phyloP scores from a whole-genome alignment of 1,140 invertebrate genomes.

The Pseudoatta argentina region DNA sequence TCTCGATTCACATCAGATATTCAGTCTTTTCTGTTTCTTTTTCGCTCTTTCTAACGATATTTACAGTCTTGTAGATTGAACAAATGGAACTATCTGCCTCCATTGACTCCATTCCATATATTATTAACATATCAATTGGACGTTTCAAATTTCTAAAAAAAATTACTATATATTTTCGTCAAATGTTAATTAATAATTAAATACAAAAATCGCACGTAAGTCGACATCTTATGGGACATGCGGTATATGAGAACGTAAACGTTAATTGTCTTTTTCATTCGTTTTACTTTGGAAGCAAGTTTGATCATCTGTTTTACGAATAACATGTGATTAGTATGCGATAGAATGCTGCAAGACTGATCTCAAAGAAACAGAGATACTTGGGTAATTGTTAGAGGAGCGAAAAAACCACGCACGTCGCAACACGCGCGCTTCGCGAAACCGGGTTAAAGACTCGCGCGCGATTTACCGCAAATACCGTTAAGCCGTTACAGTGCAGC shows the following conservation, averaged over 20 bases:
- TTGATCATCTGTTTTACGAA: not conserved
- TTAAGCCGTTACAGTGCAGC: slow-evolving; percentile 54
- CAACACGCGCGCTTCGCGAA: slow-evolving; percentile 42
- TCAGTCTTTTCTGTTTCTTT: slow-evolving; percentile 9
- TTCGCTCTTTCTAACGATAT: slow-evolving; percentile 21
- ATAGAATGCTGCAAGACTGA: not conserved
- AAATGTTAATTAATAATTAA: not conserved
- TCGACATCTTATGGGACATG: not conserved
- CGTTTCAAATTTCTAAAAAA: not conserved
- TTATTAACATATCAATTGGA: not conserved
- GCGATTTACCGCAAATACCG: slow-evolving; percentile 67
- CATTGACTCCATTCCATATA: not conserved
- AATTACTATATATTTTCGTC: not conserved
- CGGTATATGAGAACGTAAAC: not conserved
- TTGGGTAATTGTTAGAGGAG: slow-evolving; percentile 14
- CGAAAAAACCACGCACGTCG: slow-evolving; percentile 45
- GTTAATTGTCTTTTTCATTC: not conserved
- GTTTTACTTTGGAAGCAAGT: not conserved
- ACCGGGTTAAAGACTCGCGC: slow-evolving; percentile 64
- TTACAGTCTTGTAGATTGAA: slow-evolving; percentile 26
- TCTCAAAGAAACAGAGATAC: slow-evolving; percentile 22
- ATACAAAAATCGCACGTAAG: not conserved
- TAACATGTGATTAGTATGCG: not conserved
- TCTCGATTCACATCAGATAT: slow-evolving; percentile 43
- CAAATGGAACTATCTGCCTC: not conserved